Conservation (phyloP, 2,797 vertebrate species). For the Catharus ustulatus region DNA sequence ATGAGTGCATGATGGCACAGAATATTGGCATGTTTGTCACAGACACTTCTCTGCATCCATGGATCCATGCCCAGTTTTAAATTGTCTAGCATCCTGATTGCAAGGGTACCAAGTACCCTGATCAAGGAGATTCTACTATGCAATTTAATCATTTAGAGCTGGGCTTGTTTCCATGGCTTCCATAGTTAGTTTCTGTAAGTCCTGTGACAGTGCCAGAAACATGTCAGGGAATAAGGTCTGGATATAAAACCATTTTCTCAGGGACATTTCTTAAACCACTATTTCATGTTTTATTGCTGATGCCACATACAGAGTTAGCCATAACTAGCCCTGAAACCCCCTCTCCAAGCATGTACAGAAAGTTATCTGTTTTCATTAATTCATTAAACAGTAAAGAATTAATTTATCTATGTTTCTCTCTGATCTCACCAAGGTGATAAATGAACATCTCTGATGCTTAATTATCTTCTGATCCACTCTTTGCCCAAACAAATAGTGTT, state of each 20-base stretch:
- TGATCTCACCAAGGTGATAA: not conserved
- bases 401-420: not conserved
- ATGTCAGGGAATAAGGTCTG: not conserved
- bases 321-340: not conserved
- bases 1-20: not conserved
- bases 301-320: not conserved
- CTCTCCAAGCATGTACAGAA: not conserved
- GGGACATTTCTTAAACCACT: not conserved
- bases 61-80: constrained; percentile 53
- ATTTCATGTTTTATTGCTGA: not conserved
- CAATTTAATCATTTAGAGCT: constrained; percentile 35
- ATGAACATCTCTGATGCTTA: not conserved
- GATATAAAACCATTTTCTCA: not conserved
- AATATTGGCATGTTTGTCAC: not conserved
- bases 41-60: not conserved
- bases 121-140: constrained; percentile 36
- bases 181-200: not conserved
- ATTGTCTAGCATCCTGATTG: constrained; percentile 16
- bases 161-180: constrained; percentile 22
- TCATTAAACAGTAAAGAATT: not conserved
- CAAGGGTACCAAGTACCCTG: constrained; percentile 9
- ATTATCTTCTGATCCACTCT: not conserved
- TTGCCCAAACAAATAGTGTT: not conserved
- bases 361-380: not conserved
- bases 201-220: constrained; percentile 13